These are phyloP conservation scores for Mionectes macconnelli DNA, from an alignment of 2,113 vertebrate species.

Conservation along the genomic window DNA sequence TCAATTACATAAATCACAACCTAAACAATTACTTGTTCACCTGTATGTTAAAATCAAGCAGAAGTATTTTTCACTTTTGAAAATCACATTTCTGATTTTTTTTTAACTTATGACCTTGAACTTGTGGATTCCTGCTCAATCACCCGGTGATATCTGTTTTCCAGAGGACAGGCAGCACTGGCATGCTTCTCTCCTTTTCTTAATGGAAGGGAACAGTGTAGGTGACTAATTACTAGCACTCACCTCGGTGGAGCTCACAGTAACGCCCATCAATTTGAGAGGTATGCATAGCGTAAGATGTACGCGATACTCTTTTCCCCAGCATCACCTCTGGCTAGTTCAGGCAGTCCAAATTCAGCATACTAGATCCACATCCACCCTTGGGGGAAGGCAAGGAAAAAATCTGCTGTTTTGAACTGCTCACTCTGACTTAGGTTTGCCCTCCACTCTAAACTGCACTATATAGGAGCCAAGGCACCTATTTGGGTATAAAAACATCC, in stretches of 20 bases:
- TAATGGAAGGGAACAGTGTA: not conserved
- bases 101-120: not conserved
- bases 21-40: not conserved
- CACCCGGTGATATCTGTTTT: not conserved
- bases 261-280: not conserved
- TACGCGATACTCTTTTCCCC: not conserved
- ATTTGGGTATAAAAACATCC: not conserved
- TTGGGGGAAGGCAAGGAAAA: not conserved
- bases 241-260: not conserved
- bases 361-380: not conserved
- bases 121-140: not conserved
- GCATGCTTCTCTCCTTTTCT: not conserved
- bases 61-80: not conserved
- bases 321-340: not conserved
- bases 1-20: not conserved
- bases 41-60: not conserved
- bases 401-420: not conserved
- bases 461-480: not conserved
- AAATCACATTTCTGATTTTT: not conserved
- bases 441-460: not conserved
- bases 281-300: fast-evolving
- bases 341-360: not conserved
- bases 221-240: not conserved
- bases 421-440: not conserved
- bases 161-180: not conserved